These are phyloP conservation scores for Turritopsis dohrnii DNA, from an alignment of 30 jellyfish, hydroid and myxozoan species.

Conservation along the genomic window DNA sequence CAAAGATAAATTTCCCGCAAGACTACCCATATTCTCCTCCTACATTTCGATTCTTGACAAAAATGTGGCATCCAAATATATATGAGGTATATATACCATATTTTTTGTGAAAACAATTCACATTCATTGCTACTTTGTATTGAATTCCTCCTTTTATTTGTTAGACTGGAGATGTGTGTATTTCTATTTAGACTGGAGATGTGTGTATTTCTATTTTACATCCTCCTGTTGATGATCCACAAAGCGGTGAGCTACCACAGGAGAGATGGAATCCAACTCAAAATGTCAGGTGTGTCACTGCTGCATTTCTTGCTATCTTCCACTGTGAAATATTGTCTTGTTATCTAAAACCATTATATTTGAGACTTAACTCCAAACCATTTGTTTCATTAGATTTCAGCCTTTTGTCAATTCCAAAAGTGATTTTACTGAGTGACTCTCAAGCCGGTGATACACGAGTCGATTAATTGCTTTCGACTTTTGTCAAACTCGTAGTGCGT, in stretches of 20 bases:
- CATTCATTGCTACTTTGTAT: too few relatives aligned
- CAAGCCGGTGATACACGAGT: too few relatives aligned
- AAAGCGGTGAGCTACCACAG: slow-evolving; percentile 93
- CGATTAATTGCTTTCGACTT: too few relatives aligned
- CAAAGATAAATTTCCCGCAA: slow-evolving; percentile 86
- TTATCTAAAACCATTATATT: too few relatives aligned
- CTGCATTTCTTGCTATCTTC: neutral
- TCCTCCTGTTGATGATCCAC: slow-evolving; percentile 95
- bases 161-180: neutral
- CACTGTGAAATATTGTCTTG: too few relatives aligned
- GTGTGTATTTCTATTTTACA: slow-evolving; percentile 94
- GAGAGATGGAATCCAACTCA: slow-evolving; percentile 96
- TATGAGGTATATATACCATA: slow-evolving; percentile 59
- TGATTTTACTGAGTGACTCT: too few relatives aligned
- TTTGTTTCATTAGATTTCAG: too few relatives aligned
- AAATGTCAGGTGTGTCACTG: slow-evolving; percentile 60
- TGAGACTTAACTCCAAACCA: too few relatives aligned
- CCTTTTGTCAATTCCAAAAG: too few relatives aligned
- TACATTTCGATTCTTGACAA: slow-evolving; percentile 69
- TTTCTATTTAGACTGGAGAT: slow-evolving; percentile 69
- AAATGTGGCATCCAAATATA: slow-evolving; percentile 96
- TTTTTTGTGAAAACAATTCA: too few relatives aligned
- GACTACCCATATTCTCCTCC: slow-evolving; percentile 97
- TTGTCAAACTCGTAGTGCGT: too few relatives aligned
- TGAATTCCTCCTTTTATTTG: neutral